phyloP scores from a whole-genome alignment of 2,113 vertebrate species.

The Pluvialis apricaria region DNA sequence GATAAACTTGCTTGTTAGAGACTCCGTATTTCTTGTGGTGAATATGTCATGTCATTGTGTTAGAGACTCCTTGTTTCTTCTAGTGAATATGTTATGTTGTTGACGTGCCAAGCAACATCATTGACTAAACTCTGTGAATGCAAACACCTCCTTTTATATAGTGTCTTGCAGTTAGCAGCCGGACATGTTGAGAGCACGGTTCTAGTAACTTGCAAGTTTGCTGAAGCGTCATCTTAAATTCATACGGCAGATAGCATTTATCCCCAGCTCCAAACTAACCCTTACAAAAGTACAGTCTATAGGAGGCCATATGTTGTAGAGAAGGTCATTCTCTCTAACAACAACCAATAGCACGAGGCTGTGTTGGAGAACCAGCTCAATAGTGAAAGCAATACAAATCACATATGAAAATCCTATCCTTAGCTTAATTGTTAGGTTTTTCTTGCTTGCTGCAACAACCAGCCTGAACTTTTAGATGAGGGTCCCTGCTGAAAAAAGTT shows the following conservation, averaged over 20 bases:
- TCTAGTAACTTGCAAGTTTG: neutral
- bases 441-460: neutral
- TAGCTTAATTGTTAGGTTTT: neutral
- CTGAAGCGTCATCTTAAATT: neutral
- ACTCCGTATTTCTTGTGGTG: neutral
- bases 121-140: neutral
- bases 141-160: neutral
- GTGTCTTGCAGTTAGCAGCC: neutral
- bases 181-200: neutral
- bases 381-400: neutral
- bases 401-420: neutral
- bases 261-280: neutral
- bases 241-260: neutral
- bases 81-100: neutral
- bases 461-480: neutral
- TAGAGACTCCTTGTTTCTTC: neutral
- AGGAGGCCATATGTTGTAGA: neutral
- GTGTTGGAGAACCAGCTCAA: neutral
- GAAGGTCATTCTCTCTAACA: neutral
- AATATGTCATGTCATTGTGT: neutral
- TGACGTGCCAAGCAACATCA: neutral
- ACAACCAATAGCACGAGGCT: neutral
- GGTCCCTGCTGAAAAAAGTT: neutral
- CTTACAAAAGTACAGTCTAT: neutral
- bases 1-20: neutral